These are phyloP conservation scores for Scelioninae gen. 1 DNA, from an alignment of 2,888 invertebrate genomes.

Conservation along the genomic window DNA sequence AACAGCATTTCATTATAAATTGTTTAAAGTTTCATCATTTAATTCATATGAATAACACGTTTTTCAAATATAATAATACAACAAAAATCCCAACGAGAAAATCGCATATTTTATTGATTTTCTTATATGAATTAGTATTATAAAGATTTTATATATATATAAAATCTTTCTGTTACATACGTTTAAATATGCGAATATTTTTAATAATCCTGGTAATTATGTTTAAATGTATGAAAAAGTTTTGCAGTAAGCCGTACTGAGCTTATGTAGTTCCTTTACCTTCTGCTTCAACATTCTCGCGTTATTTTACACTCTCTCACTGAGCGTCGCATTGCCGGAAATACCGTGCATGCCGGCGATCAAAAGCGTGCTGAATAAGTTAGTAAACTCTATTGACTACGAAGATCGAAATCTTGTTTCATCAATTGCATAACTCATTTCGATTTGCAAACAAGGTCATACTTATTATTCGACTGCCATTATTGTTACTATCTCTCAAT, in stretches of 20 bases:
- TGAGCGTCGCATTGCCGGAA: conserved; percentile 81
- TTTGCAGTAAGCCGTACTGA: conserved; percentile 18
- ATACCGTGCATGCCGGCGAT: conserved; percentile 80
- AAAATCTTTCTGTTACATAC: too few relatives aligned
- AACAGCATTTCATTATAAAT: too few relatives aligned
- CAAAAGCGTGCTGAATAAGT: conserved; percentile 69
- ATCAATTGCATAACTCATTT: conserved; percentile 47
- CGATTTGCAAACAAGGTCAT: conserved; percentile 40
- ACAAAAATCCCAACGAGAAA: too few relatives aligned
- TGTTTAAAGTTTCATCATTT: too few relatives aligned
- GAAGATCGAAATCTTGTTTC: conserved; percentile 58
- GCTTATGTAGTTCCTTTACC: conserved; percentile 41
- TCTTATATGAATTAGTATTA: too few relatives aligned
- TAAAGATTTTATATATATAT: too few relatives aligned
- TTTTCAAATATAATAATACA: too few relatives aligned
- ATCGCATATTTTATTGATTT: too few relatives aligned
- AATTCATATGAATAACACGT: too few relatives aligned
- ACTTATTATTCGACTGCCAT: conserved; percentile 31
- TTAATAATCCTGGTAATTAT: not conserved
- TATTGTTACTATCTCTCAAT: conserved; percentile 25
- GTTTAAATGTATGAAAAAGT: conserved; percentile 1
- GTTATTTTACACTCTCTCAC: conserved; percentile 67
- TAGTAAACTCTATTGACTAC: conserved; percentile 71
- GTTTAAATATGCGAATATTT: too few relatives aligned
- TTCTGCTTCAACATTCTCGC: conserved; percentile 60